Percentiles rank a stretch among this genome's conserved stretches.
Evolutionary conservation across 2,797 vertebrate genomes (phyloP).

Genomic region (Stomatorhinus walkeri): DNA sequence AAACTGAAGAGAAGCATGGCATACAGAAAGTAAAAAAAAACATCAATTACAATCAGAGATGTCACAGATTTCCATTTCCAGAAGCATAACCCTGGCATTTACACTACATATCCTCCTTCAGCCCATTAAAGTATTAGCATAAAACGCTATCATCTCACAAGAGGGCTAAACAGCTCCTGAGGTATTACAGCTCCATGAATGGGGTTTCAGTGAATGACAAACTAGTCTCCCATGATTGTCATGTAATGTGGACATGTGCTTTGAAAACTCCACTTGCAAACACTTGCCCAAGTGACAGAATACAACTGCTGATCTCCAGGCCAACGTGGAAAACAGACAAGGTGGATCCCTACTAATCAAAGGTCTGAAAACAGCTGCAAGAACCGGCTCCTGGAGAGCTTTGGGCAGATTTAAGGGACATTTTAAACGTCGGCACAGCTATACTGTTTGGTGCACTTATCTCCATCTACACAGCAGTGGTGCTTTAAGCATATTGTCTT

Average conservation of each 20-base stretch:
- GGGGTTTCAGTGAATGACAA: neutral
- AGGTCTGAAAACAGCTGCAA: neutral
- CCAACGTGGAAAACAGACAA: neutral
- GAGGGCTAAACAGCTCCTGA: conserved; percentile 47
- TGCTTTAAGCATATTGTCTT: neutral
- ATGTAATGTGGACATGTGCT: neutral
- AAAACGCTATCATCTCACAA: conserved; percentile 43
- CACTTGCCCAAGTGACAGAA: neutral
- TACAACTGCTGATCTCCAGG: neutral
- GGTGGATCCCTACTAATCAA: neutral
- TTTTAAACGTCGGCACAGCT: neutral
- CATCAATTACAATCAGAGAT: neutral
- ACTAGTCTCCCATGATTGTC: neutral
- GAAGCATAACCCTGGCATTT: neutral
- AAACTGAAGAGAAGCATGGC: neutral
- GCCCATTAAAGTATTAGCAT: conserved; percentile 24
- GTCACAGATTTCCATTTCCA: neutral
- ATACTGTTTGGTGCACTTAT: neutral
- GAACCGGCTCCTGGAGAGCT: neutral
- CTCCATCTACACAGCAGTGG: neutral
- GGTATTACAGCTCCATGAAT: conserved; percentile 26
- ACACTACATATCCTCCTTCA: neutral
- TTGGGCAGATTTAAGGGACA: neutral
- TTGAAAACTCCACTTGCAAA: neutral
- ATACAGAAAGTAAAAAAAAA: neutral